These are phyloP conservation scores for Danio choprae DNA, from an alignment of 2,797 vertebrate species.

Conservation along the genomic window DNA sequence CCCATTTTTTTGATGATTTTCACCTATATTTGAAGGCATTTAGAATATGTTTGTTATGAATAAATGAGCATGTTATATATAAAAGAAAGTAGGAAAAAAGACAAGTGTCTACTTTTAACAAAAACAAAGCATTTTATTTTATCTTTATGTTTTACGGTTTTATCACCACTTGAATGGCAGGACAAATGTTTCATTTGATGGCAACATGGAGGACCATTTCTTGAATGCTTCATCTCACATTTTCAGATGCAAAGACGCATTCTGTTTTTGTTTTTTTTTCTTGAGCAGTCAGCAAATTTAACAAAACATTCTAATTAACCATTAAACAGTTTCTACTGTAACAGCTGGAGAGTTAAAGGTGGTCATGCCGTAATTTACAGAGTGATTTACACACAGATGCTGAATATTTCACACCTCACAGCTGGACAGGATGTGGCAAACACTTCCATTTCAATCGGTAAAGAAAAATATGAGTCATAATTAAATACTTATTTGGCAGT, in stretches of 20 bases:
- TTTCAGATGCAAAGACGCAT: not conserved
- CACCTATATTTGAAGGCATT: too few species aligned
- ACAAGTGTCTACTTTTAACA: too few species aligned
- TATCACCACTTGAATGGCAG: too few species aligned
- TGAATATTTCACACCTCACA: slow-evolving; percentile 59
- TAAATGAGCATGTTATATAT: too few species aligned
- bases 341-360: slow-evolving; percentile 67
- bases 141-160: too few species aligned
- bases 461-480: slow-evolving; percentile 12
- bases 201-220: not conserved
- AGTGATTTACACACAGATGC: slow-evolving; percentile 29
- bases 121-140: too few species aligned
- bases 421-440: slow-evolving; percentile 25
- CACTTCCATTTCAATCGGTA: slow-evolving; percentile 18
- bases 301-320: slow-evolving; percentile 72
- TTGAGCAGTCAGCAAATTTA: slow-evolving; percentile 48
- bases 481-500: slow-evolving; percentile 22
- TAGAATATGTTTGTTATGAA: too few species aligned
- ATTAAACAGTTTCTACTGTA: slow-evolving; percentile 69
- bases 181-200: not conserved
- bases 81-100: too few species aligned
- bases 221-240: not conserved
- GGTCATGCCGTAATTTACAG: slow-evolving; percentile 64
- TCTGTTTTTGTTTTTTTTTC: slow-evolving; percentile 5
- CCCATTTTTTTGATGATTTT: too few species aligned